Percentiles rank a stretch among this genome's conserved stretches.
Conservation (phyloP, 2,113 vertebrate species). For the Heptranchias perlo region DNA sequence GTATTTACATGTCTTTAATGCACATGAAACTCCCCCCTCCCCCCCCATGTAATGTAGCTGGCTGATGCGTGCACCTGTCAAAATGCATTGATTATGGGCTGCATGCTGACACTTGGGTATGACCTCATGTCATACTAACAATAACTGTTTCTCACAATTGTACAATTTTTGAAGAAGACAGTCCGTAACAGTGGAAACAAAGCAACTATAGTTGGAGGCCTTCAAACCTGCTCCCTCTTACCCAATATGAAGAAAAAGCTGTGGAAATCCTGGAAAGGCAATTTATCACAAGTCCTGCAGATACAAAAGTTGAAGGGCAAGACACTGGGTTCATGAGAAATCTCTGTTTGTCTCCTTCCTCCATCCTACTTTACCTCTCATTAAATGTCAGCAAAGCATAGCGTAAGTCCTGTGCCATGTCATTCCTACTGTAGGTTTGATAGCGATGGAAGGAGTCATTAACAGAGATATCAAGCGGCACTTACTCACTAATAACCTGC, state of each 20-base stretch:
- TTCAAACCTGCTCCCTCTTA: neutral
- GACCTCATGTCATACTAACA: neutral
- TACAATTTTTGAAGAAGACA: neutral
- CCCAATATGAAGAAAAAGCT: neutral
- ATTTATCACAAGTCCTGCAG: neutral
- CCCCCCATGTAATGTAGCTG: neutral
- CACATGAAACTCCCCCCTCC: neutral
- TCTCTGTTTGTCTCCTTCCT: neutral
- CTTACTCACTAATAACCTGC: neutral
- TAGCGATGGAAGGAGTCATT: neutral
- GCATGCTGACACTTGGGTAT: neutral
- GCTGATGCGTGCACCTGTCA: neutral
- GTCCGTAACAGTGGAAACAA: neutral
- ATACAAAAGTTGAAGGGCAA: neutral
- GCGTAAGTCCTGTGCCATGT: neutral
- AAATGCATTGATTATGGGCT: neutral
- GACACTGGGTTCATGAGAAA: neutral
- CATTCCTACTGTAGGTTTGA: neutral
- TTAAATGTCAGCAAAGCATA: neutral
- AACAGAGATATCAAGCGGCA: neutral
- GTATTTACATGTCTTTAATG: neutral
- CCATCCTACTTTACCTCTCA: neutral
- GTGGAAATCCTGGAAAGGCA: neutral
- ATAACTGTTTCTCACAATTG: neutral
- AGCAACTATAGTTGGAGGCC: neutral